Evolutionary conservation across 2,113 vertebrate genomes (phyloP), one percentile per base, ranked within the genome.

Genomic region (Ochotona princeps): DNA sequence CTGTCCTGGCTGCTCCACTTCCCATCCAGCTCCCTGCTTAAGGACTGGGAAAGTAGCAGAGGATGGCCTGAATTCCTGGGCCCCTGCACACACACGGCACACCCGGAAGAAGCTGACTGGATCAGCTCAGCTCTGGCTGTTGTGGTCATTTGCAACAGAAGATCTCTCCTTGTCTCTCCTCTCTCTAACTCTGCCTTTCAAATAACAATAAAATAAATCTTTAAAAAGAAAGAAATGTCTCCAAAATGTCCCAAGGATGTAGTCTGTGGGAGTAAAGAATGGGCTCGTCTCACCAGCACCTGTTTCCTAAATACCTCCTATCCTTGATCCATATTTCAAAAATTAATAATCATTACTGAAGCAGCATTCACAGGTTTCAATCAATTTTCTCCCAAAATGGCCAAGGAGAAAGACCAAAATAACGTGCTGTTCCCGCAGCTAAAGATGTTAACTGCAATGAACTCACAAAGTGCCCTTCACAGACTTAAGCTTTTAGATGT

Each of bases 351-450:
- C 83, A 93, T 91, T 82, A 91, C 82, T 73, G 47, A 95, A 87
- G 82, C 70, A 96, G 70, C 67, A 73, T 74, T 95, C 69, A 89
- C 80, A 83, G 51, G 67, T 81, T 90, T 97, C 87, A 91, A 92
- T 89, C 91, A 91, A 93, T 92, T 94, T 94, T 81, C 76, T 94
- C 70, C 80, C 6, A 17, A 83, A 93, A 94, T 25, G 49, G 93
- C 78, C 90, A 94, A 96, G 92, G 70, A 95, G 80, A 87, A 44
- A 94, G 66, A 96, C 83, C 44, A 85, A 94, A 97, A 96, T 91
- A 91, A 83, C 1, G 8, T 67, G 69, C 67, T 65, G 30, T 67
- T 81, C 61, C 49, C 90, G 78, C 69, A 82, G 67, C 74, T 54
- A 79, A 88, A 93, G 93, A 95, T 49, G 83, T 38, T 88, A 95